These are phyloP conservation scores for Drosophila prolongata DNA, from an alignment of 2,888 invertebrate species.

Conservation along the genomic window DNA sequence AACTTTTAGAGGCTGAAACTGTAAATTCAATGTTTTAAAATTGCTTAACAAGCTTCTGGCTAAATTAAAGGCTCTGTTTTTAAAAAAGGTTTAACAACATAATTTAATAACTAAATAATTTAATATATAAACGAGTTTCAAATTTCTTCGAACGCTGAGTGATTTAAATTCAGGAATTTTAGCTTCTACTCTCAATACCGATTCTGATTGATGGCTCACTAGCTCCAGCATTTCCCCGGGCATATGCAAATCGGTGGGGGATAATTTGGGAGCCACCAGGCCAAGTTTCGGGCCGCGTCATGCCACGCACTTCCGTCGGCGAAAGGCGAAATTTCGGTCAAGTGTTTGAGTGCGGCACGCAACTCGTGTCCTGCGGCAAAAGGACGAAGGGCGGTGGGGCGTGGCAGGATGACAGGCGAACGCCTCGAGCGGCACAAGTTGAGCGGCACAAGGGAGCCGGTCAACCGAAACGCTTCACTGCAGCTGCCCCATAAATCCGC, in stretches of 20 bases:
- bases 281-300: constrained; percentile 43
- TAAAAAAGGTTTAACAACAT: too few species aligned
- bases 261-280: constrained; percentile 25
- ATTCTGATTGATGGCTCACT: constrained; percentile 16
- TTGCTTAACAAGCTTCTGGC: too few species aligned
- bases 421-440: constrained; percentile 25
- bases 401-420: constrained; percentile 39
- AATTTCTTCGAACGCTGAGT: background rate
- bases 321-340: constrained; percentile 19
- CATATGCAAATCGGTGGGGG: constrained; percentile 25
- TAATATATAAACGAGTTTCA: background rate
- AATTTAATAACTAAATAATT: too few species aligned
- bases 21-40: too few species aligned
- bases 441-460: background rate
- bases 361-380: constrained; percentile 48
- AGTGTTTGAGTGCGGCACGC: constrained; percentile 41
- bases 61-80: too few species aligned
- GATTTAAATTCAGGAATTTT: background rate
- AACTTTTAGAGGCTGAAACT: too few species aligned
- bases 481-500: constrained; percentile 32
- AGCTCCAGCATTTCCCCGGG: background rate
- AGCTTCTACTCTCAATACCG: background rate
- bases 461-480: background rate
- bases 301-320: constrained; percentile 49
- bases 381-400: constrained; percentile 3